phyloP scores from a whole-genome alignment of 2,797 vertebrate genomes.

The Sarcoramphus papa region DNA sequence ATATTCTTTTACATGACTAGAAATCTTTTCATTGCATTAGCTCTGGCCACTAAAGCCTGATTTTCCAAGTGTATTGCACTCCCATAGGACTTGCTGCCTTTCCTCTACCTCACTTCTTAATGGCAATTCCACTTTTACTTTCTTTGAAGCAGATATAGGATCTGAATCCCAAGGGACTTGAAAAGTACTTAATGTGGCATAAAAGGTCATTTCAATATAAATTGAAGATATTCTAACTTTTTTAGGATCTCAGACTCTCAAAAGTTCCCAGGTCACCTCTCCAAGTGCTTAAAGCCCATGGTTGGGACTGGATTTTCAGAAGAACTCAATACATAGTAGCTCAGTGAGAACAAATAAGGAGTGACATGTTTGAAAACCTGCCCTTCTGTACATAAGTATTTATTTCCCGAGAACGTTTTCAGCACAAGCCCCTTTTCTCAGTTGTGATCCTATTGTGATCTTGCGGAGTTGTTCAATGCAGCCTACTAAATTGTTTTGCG shows the following conservation, averaged over 20 bases:
- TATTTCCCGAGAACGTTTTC: not conserved
- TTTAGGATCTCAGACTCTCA: not conserved
- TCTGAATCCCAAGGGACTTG: not conserved
- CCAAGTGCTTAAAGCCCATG: not conserved
- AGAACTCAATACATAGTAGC: not conserved
- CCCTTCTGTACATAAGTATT: not conserved
- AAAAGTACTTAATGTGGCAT: not conserved
- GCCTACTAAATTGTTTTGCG: not conserved
- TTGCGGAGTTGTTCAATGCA: not conserved
- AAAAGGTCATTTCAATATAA: not conserved
- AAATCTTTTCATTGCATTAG: slow-evolving; percentile 15
- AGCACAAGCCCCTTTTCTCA: not conserved
- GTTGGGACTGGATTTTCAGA: not conserved
- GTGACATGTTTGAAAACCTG: not conserved
- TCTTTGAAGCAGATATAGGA: not conserved
- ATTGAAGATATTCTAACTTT: not conserved
- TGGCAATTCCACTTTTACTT: not conserved
- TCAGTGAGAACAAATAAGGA: not conserved
- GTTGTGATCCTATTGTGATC: not conserved
- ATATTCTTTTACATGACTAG: slow-evolving; percentile 25
- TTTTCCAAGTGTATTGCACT: not conserved
- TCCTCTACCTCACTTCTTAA: not conserved
- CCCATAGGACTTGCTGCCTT: not conserved
- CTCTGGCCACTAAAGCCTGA: not conserved
- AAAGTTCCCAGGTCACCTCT: not conserved